Conservation (phyloP, 2,888 invertebrate genomes). For the Resseliella maxima region DNA sequence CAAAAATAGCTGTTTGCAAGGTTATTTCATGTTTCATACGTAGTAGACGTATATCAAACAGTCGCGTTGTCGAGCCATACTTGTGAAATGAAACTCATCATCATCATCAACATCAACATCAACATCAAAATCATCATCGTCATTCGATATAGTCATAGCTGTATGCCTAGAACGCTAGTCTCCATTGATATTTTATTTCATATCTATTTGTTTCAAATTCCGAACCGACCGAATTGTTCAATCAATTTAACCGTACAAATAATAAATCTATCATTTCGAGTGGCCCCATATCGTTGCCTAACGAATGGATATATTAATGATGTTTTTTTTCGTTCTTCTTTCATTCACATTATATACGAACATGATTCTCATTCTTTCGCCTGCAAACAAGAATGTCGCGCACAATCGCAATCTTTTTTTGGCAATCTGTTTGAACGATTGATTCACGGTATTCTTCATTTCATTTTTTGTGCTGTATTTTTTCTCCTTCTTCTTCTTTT, state of each 20-base stretch:
- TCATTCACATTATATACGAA: not conserved
- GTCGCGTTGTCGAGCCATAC: conserved; percentile 29
- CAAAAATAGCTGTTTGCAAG: conserved; percentile 54
- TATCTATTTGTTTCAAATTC: conserved; percentile 7
- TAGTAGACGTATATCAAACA: conserved; percentile 48
- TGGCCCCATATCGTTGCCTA: not conserved
- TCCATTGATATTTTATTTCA: not conserved
- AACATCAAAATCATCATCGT: not conserved
- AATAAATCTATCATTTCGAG: not conserved
- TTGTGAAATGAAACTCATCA: conserved; percentile 25
- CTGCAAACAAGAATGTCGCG: conserved; percentile 7
- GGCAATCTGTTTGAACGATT: conserved; percentile 35
- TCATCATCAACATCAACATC: not conserved
- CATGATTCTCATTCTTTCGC: not conserved
- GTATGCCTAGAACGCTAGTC: conserved; percentile 24
- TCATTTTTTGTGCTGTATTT: no score
- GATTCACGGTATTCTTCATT: not conserved
- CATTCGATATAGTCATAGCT: not conserved
- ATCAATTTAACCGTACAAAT: not conserved
- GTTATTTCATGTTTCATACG: conserved; percentile 55
- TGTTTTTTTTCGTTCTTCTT: not conserved
- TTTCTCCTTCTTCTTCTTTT: not conserved
- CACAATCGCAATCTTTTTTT: conserved; percentile 36
- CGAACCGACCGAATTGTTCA: not conserved
- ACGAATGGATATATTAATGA: not conserved